A percentile compares a stretch with the other conserved stretches of the same genome.
Conservation (phyloP, 2,113 vertebrate species). For the Microcebus ravelobensis region DNA sequence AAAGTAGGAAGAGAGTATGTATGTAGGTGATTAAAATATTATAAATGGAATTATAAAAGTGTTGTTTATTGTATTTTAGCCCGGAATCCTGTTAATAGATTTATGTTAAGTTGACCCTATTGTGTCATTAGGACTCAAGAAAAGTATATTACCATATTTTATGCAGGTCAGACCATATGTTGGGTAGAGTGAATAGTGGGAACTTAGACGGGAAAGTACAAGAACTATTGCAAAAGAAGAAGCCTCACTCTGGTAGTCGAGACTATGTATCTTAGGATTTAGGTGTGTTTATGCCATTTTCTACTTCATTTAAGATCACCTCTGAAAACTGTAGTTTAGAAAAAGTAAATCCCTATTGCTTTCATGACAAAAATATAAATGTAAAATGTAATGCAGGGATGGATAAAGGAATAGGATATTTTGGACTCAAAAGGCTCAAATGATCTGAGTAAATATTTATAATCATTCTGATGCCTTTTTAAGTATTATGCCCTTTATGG, state of each 20-base stretch:
- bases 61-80: background rate
- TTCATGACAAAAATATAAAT: background rate
- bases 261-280: background rate
- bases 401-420: background rate
- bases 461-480: conserved; percentile 34
- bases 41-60: background rate
- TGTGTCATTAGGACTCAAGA: background rate
- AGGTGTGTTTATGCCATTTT: background rate
- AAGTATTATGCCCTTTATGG: conserved; percentile 25
- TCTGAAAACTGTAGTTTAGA: background rate
- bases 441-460: conserved; percentile 46
- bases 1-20: background rate
- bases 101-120: background rate
- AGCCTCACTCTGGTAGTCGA: background rate
- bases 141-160: background rate
- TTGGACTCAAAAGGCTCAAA: conserved; percentile 14
- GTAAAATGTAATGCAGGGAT: background rate
- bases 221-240: background rate
- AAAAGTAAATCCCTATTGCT: background rate
- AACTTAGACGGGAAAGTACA: background rate
- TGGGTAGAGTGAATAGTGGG: background rate
- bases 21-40: conserved; percentile 30
- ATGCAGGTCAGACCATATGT: background rate
- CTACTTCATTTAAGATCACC: background rate
- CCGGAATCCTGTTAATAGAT: background rate